Evolutionary conservation across 37 sponge, comb jelly and placozoan genomes (phyloP), one percentile per base, ranked within the genome.

Genomic region (Beroe forskalii): DNA sequence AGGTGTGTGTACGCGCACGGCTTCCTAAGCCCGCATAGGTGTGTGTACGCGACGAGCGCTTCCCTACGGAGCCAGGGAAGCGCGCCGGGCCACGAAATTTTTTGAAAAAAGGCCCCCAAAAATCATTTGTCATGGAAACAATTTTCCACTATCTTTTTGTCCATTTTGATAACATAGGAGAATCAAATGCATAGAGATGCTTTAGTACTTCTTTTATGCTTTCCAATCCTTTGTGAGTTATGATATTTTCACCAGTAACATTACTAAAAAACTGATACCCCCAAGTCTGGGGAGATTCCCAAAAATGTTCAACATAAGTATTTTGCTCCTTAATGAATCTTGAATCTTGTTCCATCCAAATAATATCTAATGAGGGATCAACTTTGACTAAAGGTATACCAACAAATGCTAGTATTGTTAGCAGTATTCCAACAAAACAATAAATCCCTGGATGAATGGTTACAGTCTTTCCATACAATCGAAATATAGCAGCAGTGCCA

Each of bases 141-240:
- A 43, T 43, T 25, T 80, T 44, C 3, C 55, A 42, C 86, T 24
- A n/a, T n/a, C n/a, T n/a, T n/a, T n/a, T 80, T 80, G 14, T 41
- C 55, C 86, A 80, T 80, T 25, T 44, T n/a, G n/a, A n/a, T n/a
- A 27, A 25, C 44, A 44, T 80, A n/a, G 86, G 86, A 20, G 86
- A 80, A 44, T 80, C 86, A 44, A 80, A 80, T 8, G n/a, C n/a
- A 80, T 80, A 80, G 30, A 80, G 86, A 42, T 80, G 86, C 35
- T 80, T 80, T 6, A 80, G 25, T 1, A 44, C 55, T 23, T 80
- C 86, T 44, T 41, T 2, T n/a, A n/a, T n/a, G n/a, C n/a, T n/a
- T 3, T 35, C 28, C 2, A 80, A n/a, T 80, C 48, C 86, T 37
- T 80, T 23, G 4, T n/a, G 28, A 23, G 86, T 80, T 8, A 80